Evolutionary conservation across 2,888 invertebrate genomes (phyloP), one percentile per base, ranked within the genome.

Genomic region (Cheilosia soror): DNA sequence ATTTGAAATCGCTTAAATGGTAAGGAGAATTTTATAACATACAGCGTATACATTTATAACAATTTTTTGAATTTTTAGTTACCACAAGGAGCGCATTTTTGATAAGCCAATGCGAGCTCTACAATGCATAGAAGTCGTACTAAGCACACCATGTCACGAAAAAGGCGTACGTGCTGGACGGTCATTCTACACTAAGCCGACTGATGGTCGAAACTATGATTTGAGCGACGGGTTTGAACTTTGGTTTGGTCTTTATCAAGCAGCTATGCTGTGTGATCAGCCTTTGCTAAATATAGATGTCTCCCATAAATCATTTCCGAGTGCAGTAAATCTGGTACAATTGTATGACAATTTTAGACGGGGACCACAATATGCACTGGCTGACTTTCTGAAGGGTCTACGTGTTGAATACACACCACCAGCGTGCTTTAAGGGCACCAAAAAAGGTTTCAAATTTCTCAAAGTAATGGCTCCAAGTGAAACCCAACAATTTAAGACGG

Each of bases 221-320:
- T 93, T 99, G 9, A 95, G 96, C 0, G 95, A 95, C 60, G 98
- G 98, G 0, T 93, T 97, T 89, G 97, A 98, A 91, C 95, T 98
- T 90, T 98, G 98, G 96, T 95, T 96, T 79, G 99, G 99, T 5
- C 95, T 98, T 0, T 99, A 97, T 93, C 98, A 98, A 92, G 96
- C 97, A 7, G 97, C 98, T 0, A 95, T 98, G 86, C 95, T 98
- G 68, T 98, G 98, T 11, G 96, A 97, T 94, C 95, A 94, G 88
- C 96, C 97, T 66, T 96, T 96, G 91, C 93, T 99, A 47, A 99
- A 99, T 91, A 95, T 99, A 75, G 99, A 99, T 92, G 96, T 97
- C 47, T 95, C 96, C 0, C 96, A 97, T 89, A 97, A 97, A 91
- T 96, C 95, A 0, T 97, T 97, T 89, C 96, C 96, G 0, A 94